Evolutionary conservation across 1,140 invertebrate genomes (phyloP), one percentile per base, ranked within the genome.

Genomic region (Aporrectodea caliginosa): DNA sequence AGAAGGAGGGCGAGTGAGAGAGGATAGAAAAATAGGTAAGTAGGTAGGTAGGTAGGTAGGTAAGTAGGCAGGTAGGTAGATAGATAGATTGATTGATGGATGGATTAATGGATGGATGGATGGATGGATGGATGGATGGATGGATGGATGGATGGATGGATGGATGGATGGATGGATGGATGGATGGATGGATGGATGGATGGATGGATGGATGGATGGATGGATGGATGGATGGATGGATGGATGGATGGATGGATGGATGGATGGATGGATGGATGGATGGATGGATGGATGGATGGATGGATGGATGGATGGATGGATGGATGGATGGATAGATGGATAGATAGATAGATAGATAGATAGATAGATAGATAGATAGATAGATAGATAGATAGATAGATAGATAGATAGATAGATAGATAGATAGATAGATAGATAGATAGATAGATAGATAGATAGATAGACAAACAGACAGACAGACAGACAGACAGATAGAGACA

Each of bases 341-440:
- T n/a, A n/a, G n/a, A n/a, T n/a, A n/a, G n/a, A n/a, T n/a, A n/a
- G n/a, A n/a, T n/a, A n/a, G n/a, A n/a, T n/a, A n/a, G n/a, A n/a
- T n/a, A n/a, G n/a, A 58, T 58, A 58, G 43, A 58, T 58, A 58
- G 43, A 58, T 22, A 58, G 43, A 58, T 22, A 58, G 43, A 58
- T 58, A 58, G 43, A 58, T 58, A 58, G 43, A 58, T 58, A 58
- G 43, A 58, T 58, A 58, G 43, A 58, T 58, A 58, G 43, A 58
- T 58, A 58, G 43, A 58, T 58, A 58, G 43, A 58, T 58, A 58
- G 43, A 58, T 58, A 58, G 43, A 58, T 58, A 58, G 43, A 58
- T 58, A 58, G 43, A 58, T 58, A 58, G 43, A 58, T 58, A 58
- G 43, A 58, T 22, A 58, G 22, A 58, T 58, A 12, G 43, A 58